These are phyloP conservation scores for Drosophila siamana DNA, from an alignment of 2,888 invertebrate genomes.

Conservation along the genomic window DNA sequence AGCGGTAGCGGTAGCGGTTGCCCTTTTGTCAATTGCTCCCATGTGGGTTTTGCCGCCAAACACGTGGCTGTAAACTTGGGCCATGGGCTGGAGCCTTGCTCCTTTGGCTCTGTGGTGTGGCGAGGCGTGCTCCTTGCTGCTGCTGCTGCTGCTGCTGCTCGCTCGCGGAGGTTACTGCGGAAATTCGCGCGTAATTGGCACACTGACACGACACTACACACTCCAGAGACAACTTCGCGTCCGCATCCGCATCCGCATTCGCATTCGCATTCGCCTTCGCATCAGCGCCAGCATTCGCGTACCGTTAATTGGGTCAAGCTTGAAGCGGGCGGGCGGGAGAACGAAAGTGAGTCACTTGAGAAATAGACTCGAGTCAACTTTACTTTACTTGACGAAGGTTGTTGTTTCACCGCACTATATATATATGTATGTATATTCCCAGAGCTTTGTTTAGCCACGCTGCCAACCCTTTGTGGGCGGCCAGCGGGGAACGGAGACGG, in stretches of 20 bases:
- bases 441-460: slow-evolving; percentile 53
- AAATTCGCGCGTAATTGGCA: slow-evolving; percentile 78
- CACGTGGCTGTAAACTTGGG: slow-evolving; percentile 63
- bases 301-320: slow-evolving; percentile 76
- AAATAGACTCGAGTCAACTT: slow-evolving; percentile 64
- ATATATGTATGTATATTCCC: slow-evolving; percentile 32
- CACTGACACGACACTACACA: slow-evolving; percentile 69
- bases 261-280: slow-evolving; percentile 34
- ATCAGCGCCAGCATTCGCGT: slow-evolving; percentile 43
- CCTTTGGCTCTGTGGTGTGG: not conserved
- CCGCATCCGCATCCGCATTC: slow-evolving; percentile 28
- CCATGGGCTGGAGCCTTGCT: slow-evolving; percentile 8
- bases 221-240: slow-evolving; percentile 60
- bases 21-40: slow-evolving; percentile 81
- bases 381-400: slow-evolving; percentile 70
- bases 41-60: slow-evolving; percentile 74
- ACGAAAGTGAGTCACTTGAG: slow-evolving; percentile 65
- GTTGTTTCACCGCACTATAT: slow-evolving; percentile 32
- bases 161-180: slow-evolving; percentile 66
- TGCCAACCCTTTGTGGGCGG: slow-evolving; percentile 41
- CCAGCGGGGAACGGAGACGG: not conserved
- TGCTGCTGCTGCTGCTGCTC: slow-evolving; percentile 28
- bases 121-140: not conserved
- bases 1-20: slow-evolving; percentile 38
- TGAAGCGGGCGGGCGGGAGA: slow-evolving; percentile 26